A percentile compares a stretch with the other conserved stretches of the same genome.
These are phyloP conservation scores for Catostomus latipinnis DNA, from an alignment of 2,797 vertebrate species.

Conservation along the genomic window DNA sequence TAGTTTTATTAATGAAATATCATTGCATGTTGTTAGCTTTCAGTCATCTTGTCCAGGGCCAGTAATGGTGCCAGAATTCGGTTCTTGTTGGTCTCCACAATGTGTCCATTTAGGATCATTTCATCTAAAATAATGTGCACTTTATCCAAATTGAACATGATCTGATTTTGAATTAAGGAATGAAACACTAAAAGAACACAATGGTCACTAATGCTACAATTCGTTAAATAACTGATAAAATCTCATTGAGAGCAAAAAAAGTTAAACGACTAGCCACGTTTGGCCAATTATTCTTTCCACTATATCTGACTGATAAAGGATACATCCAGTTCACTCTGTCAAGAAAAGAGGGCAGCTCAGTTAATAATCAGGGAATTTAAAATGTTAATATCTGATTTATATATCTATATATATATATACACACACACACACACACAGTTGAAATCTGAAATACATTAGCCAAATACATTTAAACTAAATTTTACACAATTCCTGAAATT, in stretches of 20 bases:
- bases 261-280: neutral
- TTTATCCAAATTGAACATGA: conserved; percentile 98
- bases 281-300: neutral
- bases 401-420: too few relatives aligned
- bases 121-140: conserved; percentile 97
- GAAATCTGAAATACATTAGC: too few relatives aligned
- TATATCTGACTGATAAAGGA: conserved; percentile 78
- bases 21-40: conserved; percentile 72
- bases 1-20: neutral
- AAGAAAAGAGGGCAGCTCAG: conserved; percentile 54
- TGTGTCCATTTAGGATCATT: conserved; percentile 94
- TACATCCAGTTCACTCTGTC: conserved; percentile 97
- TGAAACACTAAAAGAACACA: neutral
- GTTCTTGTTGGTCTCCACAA: conserved; percentile 90
- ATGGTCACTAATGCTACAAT: neutral
- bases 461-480: too few relatives aligned
- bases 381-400: neutral
- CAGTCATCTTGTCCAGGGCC: conserved; percentile 91
- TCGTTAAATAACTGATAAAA: neutral
- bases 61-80: conserved; percentile 89
- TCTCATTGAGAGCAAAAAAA: neutral
- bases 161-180: conserved; percentile 85
- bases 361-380: neutral
- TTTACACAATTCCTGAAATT: too few relatives aligned
- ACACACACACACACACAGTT: too few relatives aligned